Evolutionary conservation across 2,113 vertebrate species (phyloP), one percentile per base, ranked within the genome.

Genomic region (Forbesichthys agassizii): DNA sequence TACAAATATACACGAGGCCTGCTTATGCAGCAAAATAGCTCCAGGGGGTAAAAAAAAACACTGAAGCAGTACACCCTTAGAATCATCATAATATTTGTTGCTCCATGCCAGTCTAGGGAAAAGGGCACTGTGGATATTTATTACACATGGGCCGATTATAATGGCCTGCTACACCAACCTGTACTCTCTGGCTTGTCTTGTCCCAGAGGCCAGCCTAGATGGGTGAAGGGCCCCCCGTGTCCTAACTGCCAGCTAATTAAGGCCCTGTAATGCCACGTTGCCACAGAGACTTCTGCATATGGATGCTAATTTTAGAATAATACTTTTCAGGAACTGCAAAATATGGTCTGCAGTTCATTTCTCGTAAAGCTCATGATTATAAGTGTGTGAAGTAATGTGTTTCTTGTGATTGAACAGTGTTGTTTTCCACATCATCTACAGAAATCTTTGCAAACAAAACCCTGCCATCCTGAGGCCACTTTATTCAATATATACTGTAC

Each of bases 271-370:
- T 83, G 76, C 56, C 65, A 14, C 58, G 89, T 92, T 90, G 79
- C 83, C 79, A 92, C 86, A 69, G 74, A 85, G 74, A 56, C 73
- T 79, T 66, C 56, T 79, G 77, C 74, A 78, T 72, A 71, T 77
- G 74, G 79, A 77, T 72, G 65, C 79, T 85, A 84, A 84, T 87
- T 90, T 82, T 88, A 89, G 88, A 54, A 67, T 71, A 18, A 9
- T 48, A 80, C 78, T 75, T 73, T 67, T 66, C 36, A 42, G 73
- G 82, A 81, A 84, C 71, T 9, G 66, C 27, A 4, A 13, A 5
- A 9, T 16, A n/a, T 63, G 61, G 68, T 5, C 20, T 49, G 48
- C 52, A 58, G 18, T 79, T 77, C 68, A 67, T 77, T 80, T 67
- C 72, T 63, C 59, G 64, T 67, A 65, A 52, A 73, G 16, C n/a